Evolutionary conservation across 1,140 invertebrate species (phyloP), one percentile per base, ranked within the genome.

Genomic region (Musca vetustissima): DNA sequence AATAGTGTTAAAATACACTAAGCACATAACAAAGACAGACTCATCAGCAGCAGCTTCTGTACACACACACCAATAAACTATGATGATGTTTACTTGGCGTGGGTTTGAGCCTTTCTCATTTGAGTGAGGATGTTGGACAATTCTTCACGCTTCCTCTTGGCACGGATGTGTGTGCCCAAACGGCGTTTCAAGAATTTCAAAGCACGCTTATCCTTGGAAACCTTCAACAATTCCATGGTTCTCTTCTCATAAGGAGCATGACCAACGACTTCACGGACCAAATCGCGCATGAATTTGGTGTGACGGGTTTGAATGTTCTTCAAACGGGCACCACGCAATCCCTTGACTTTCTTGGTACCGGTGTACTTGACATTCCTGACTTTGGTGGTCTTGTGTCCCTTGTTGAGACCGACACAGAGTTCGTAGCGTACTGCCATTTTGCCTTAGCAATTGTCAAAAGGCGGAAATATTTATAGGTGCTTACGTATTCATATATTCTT

Each of bases 191-290:
- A 86, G 88, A 99, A 99, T 85, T 99, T 99, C 49, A 99, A 86
- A 6, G 98, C 97, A 75, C 98, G 89, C 88, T 99, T 99, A 84
- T 99, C 98, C 82, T 97, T 98, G 59, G 93, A 96, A 43, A 96
- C 93, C 84, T 98, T 98, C 75, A 99, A 85, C 91, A 99, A 98
- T 86, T 99, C 98, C 92, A 99, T 98, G 73, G 93, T 93, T 75
- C 98, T 88, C 85, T 96, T 97, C 83, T 99, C 98, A 86, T 99
- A 99, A 47, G 98, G 97, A 70, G 97, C 96, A 88, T 98, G 97
- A 53, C 98, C 98, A 76, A 92, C 92, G 4, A 99, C 94, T 85
- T 99, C 98, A 72, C 97, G 89, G 8, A 99, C 93, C 67, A 99
- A 83, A 80, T 99, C 97, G 71, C 97, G 87, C 53, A 98, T 92